Conservation (phyloP, 2,888 invertebrate genomes). For the Megaustenia siamemsis region DNA sequence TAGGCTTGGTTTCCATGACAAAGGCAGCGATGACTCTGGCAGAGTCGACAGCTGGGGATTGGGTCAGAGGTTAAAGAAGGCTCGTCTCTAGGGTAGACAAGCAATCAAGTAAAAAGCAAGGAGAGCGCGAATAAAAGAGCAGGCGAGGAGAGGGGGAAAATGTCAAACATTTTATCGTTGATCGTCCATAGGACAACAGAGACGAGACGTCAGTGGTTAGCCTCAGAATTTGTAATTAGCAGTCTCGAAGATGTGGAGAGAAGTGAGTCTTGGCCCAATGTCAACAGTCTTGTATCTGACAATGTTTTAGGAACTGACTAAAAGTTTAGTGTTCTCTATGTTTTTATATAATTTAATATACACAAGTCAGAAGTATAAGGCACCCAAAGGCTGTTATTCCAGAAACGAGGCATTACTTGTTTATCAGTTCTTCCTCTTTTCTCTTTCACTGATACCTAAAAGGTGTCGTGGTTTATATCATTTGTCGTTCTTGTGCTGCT, state of each 20-base stretch:
- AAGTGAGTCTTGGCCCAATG: too few relatives aligned
- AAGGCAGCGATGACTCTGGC: conserved; percentile 37
- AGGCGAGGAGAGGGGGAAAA: background rate
- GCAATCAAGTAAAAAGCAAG: conserved; percentile 45
- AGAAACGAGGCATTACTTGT: too few relatives aligned
- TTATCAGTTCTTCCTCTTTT: too few relatives aligned
- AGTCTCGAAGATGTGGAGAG: background rate
- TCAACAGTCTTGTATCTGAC: too few relatives aligned
- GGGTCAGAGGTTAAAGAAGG: conserved; percentile 25
- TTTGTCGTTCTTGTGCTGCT: too few relatives aligned
- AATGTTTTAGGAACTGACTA: too few relatives aligned
- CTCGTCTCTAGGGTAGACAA: conserved; percentile 36
- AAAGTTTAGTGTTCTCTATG: too few relatives aligned
- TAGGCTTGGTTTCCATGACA: conserved; percentile 20
- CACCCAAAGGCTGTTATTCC: too few relatives aligned
- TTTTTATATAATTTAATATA: too few relatives aligned
- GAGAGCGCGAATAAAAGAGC: background rate
- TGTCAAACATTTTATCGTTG: conserved; percentile 27
- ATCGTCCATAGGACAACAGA: conserved; percentile 21
- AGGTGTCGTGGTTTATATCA: too few relatives aligned
- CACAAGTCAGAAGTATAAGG: too few relatives aligned
- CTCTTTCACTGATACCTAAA: too few relatives aligned
- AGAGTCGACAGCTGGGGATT: conserved; percentile 49
- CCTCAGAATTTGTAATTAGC: conserved; percentile 28
- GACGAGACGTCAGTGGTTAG: conserved; percentile 35